Percentiles rank a stretch among this genome's conserved stretches.
Evolutionary conservation across 2,113 vertebrate species (phyloP).

Genomic region (Ardeotis arabs): DNA sequence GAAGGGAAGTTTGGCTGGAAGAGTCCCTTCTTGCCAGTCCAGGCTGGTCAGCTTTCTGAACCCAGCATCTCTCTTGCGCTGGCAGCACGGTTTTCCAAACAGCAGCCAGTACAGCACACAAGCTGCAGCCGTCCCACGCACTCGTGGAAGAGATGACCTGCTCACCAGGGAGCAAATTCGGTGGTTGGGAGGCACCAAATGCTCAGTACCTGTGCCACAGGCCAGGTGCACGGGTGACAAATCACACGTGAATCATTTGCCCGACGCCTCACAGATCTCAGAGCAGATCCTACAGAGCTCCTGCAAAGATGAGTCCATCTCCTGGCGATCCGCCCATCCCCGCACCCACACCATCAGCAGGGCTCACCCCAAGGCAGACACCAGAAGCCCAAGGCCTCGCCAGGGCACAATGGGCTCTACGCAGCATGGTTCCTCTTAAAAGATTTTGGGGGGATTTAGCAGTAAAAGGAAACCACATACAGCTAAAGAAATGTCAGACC

Average conservation of each 20-base stretch:
- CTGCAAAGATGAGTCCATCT: not conserved
- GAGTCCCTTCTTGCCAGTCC: not conserved
- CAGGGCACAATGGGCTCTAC: not conserved
- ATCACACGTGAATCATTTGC: rapidly evolving
- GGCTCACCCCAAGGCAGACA: not conserved
- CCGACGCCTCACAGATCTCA: not conserved
- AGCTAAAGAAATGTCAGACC: not conserved
- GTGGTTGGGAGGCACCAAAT: not conserved
- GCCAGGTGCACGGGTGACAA: not conserved
- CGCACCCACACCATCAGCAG: not conserved
- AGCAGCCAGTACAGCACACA: rapidly evolving
- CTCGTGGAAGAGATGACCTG: not conserved
- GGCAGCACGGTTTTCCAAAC: not conserved
- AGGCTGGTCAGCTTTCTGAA: not conserved
- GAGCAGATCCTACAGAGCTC: not conserved
- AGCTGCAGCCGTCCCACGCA: rapidly evolving
- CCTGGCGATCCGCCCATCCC: not conserved
- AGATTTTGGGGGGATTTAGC: not conserved
- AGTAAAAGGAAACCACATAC: not conserved
- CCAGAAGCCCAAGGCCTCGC: not conserved
- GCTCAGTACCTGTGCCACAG: rapidly evolving
- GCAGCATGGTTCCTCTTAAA: not conserved
- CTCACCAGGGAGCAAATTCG: not conserved
- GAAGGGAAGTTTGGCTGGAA: not conserved
- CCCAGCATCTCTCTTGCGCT: not conserved